Evolutionary conservation across 2,113 vertebrate genomes (phyloP).

Genomic region (Noctilio leporinus): DNA sequence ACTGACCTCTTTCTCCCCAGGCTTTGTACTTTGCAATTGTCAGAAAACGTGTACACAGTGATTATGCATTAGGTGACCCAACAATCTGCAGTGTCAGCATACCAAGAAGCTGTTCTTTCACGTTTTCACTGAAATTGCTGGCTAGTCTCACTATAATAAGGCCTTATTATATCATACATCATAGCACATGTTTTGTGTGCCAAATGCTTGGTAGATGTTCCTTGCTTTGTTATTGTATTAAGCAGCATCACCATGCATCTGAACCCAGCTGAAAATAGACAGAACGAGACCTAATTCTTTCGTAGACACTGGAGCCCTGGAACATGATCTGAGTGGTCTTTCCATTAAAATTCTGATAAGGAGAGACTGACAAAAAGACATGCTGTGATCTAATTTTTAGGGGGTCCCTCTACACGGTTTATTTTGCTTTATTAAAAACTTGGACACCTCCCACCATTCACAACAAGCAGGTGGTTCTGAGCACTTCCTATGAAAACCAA

Average conservation of each 20-base stretch:
- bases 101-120: neutral
- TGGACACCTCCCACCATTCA: neutral
- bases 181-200: constrained; percentile 44
- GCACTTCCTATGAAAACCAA: neutral
- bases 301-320: neutral
- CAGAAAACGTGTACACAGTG: constrained; percentile 12
- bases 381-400: neutral
- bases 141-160: constrained; percentile 15
- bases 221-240: constrained; percentile 45
- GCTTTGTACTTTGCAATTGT: constrained; percentile 30
- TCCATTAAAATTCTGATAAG: constrained; percentile 20
- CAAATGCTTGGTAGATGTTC: neutral
- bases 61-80: neutral
- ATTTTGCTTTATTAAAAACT: neutral
- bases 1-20: neutral
- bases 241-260: neutral
- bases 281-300: constrained; percentile 43
- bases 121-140: constrained; percentile 31
- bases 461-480: neutral
- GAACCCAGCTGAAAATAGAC: constrained; percentile 6
- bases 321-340: constrained; percentile 41
- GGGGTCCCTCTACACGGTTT: neutral
- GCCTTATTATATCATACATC: constrained; percentile 35
- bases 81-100: neutral
- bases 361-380: neutral